Percentiles rank a stretch among this genome's conserved stretches.
Conservation (phyloP, 2,888 invertebrate species). For the Limnephilus marmoratus region DNA sequence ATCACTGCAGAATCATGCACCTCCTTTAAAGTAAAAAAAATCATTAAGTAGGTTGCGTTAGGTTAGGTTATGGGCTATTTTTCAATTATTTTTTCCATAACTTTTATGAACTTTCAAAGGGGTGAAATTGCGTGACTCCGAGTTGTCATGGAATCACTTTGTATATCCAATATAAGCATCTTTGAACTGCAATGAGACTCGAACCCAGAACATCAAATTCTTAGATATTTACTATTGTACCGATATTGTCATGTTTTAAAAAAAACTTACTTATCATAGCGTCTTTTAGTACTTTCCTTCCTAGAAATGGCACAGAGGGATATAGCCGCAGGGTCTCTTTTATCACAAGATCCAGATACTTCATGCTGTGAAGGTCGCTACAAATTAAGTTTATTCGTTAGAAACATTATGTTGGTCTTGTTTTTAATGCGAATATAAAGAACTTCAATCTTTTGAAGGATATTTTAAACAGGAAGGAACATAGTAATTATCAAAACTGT, state of each 20-base stretch:
- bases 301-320: slow-evolving; percentile 65
- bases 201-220: neutral
- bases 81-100: no score
- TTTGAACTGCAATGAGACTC: no score
- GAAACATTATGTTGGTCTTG: neutral
- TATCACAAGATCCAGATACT: slow-evolving; percentile 62
- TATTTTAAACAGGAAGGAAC: neutral
- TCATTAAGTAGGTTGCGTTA: no score
- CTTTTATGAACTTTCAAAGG: no score
- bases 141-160: no score
- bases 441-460: neutral
- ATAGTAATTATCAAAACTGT: no score
- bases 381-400: slow-evolving; percentile 6
- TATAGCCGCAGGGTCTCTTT: slow-evolving; percentile 63
- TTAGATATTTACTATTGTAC: neutral
- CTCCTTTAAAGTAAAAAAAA: no score
- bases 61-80: no score
- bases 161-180: neutral
- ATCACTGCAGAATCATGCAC: no score
- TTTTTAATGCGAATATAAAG: neutral
- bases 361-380: slow-evolving; percentile 57
- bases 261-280: slow-evolving; percentile 55
- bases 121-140: no score
- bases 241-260: neutral
- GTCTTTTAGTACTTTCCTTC: slow-evolving; percentile 59